Base-by-base conservation (phyloP, 2,797 vertebrate genomes). In the Periophthalmus magnuspinnatus region DNA sequence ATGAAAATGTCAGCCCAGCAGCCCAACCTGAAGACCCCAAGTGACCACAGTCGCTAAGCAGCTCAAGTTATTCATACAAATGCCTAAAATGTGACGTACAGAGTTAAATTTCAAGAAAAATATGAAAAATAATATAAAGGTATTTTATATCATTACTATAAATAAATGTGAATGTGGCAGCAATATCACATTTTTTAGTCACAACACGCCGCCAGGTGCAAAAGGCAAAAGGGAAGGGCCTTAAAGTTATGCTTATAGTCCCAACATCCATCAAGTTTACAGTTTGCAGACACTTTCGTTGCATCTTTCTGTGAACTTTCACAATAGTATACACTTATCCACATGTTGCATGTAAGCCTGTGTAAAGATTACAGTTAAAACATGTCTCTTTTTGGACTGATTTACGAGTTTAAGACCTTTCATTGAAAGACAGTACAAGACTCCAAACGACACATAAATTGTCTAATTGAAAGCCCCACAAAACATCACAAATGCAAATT, bases 401-500 rank as follows among this genome's bases (percentile, higher is more conserved):
- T 28, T 64, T 21, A 45, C 9, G 14, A 28, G 41, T 7, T 28
- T 28, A 48, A 17, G 13, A 7, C 41, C 41, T 48, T 48, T 64
- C 22, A 63, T 63, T 63, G 24, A 45, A 45, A 22, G n/a, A 38
- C 61, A 24, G 67, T 34, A 5, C 22, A 48, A 50, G 34, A 45
- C 33, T 65, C 2, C 45, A 75, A 81, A 59, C 54, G 41, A 60
- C 62, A 38, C 57, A 61, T 7, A 14, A 6, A 59, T n/a, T 48
- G 33, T 57, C 8, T 76, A 77, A 86, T 64, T 77, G 63, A 47
- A 22, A 56, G 63, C 54, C 21, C 70, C 9, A 62, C 16, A 19
- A 1, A n/a, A 50, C 54, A 58, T 74, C 62, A 17, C 56, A 73
- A 67, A 41, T 75, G 6, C 50, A 71, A 60, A 14, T 64, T 64